phyloP scores from a whole-genome alignment of 2,113 vertebrate species.

The Etheostoma cragini region DNA sequence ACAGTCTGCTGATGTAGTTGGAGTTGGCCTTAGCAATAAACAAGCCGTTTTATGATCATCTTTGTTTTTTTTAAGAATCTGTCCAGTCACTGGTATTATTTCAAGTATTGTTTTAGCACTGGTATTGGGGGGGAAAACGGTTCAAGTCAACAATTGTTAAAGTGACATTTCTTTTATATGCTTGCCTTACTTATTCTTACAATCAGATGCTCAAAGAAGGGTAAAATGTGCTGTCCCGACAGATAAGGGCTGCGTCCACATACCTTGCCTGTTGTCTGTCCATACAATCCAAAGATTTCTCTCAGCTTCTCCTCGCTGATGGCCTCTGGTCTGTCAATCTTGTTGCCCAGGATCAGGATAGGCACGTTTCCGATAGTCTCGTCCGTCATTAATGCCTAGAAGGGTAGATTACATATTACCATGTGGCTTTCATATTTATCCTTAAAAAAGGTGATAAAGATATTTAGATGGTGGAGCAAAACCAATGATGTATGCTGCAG shows the following conservation, averaged over 20 bases:
- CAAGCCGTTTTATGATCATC: too few species aligned
- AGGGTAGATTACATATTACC: neutral
- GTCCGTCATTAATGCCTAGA: constrained; percentile 96
- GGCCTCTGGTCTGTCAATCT: constrained; percentile 97
- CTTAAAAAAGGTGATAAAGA: too few species aligned
- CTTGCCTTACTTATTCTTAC: neutral
- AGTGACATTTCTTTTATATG: too few species aligned
- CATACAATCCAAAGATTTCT: constrained; percentile 92
- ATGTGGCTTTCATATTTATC: neutral
- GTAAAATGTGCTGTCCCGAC: neutral
- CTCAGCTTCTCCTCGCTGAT: constrained; percentile 95
- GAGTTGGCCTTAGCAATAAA: too few species aligned
- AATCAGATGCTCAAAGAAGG: neutral
- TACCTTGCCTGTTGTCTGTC: constrained; percentile 98
- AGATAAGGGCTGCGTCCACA: constrained; percentile 8
- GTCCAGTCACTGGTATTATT: too few species aligned
- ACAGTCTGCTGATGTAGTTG: too few species aligned
- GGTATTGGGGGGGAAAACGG: too few species aligned
- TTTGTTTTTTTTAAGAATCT: too few species aligned
- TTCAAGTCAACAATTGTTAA: too few species aligned
- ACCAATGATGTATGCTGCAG: too few species aligned
- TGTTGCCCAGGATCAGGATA: constrained; percentile 98
- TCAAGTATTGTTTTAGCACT: too few species aligned
- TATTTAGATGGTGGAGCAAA: too few species aligned
- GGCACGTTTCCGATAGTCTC: constrained; percentile 98